Evolutionary conservation across 2,797 vertebrate genomes (phyloP), one percentile per base, ranked within the genome.

Genomic region (Sebastes kiyomatsui): DNA sequence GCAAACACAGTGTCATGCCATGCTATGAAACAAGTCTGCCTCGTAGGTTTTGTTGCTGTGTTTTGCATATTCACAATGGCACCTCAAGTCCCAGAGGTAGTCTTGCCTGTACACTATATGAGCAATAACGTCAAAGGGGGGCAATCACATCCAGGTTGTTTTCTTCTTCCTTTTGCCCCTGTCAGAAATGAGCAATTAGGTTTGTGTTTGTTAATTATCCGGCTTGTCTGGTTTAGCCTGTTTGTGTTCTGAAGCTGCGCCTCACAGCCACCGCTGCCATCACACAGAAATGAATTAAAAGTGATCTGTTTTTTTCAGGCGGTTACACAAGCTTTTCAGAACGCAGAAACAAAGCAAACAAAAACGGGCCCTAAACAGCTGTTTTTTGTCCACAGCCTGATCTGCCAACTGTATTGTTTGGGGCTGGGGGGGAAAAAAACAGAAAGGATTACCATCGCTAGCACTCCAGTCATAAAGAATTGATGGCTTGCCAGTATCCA

Each of bases 181-280:
- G 95, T 95, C 95, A 95, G 94, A 95, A 96, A 95, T 94, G 91
- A 96, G 95, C 95, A 96, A 96, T 95, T 96, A 96, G 92, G 90
- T 95, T 95, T 95, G 94, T 94, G 95, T 96, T 96, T 95, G 95
- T 95, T 96, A 96, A 96, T 96, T 96, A 96, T 94, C 93, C 91
- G 89, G 95, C 94, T 92, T 95, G 94, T 95, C 95, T 95, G 90
- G 93, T 96, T 94, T 89, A 91, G 94, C 93, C 93, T 95, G 95
- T 96, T 94, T 96, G 91, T 94, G 92, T 94, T 94, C 80, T 85
- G 85, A 87, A 92, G 92, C 94, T 94, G 93, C 93, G 89, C 90
- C 93, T 92, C 93, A 86, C 89, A 93, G 94, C 93, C 92, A 93
- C 94, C 82, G 87, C 93, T 94, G 92, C 94, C 94, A 91, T 92